Evolutionary conservation across 2,888 invertebrate species (phyloP), one percentile per base, ranked within the genome.

Genomic region (Lasioglossum malachurum): DNA sequence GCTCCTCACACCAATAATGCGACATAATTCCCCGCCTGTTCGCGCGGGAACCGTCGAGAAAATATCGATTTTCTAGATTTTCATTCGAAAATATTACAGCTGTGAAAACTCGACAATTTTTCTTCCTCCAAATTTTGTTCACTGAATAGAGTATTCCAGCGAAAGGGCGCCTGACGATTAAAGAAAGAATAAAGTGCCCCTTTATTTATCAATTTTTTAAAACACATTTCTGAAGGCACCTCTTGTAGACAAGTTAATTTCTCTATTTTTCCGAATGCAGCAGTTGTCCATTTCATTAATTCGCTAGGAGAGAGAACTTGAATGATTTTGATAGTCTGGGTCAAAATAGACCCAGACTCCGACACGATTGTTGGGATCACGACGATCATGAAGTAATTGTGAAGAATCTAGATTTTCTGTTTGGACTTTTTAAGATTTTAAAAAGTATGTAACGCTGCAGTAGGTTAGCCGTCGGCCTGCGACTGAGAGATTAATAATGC

Each of bases 391-490:
- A 19, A 35, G 19, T 35, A 16, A 35, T 8, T 10, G 19, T 3
- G 7, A 1, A 23, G 0, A 2, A 7, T 7, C 8, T 7, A 0
- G 35, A 19, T 3, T 8, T 69, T 31, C 10, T 64, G 38, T 38
- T 8, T 23, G 19, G n/a, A 64, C 23, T 35, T 7, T 27, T 2
- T 14, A 5, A 49, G 4, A 10, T 19, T 8, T 19, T 16, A 16
- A 64, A 14, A 35, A 41, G 31, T 12, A 41, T 19, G 16, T 31
- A 35, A 57, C 1, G 27, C 23, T 0, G 44, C 35, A 23, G 64
- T 16, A 8, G 10, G 46, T 53, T 64, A 4, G 75, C 84, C 84
- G 84, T 73, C 84, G 84, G 84, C 44, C 4, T 46, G 75, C 79
- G 44, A 31, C 31, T 2, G 23, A 4, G 35, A 69, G 35, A 69